Conservation (phyloP, 1,140 invertebrate genomes). For the Aleiodes sp. region DNA sequence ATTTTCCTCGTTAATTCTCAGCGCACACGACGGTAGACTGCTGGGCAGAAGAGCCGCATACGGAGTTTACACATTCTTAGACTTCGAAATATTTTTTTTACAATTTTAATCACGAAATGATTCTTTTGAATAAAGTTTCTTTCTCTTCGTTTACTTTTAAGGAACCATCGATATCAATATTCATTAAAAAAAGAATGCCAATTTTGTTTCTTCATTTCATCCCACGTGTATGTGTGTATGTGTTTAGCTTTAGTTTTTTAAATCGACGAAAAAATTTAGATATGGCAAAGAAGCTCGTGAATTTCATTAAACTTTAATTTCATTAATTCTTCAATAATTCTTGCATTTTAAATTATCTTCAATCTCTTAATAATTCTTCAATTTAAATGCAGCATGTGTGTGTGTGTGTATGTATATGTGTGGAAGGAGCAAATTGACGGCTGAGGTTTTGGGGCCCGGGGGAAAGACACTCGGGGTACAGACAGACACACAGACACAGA, state of each 20-base stretch:
- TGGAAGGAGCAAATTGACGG: constrained; percentile 25
- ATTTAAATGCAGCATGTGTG: background rate
- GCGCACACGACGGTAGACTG: constrained; percentile 53
- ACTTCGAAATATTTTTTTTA: constrained; percentile 49
- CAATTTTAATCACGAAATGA: constrained; percentile 44
- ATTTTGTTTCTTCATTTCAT: no score
- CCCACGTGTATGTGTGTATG: constrained; percentile 52
- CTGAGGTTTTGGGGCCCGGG: constrained; percentile 8
- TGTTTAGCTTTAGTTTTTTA: no score
- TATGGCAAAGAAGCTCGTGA: background rate
- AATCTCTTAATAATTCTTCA: no score
- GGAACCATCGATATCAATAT: constrained; percentile 63
- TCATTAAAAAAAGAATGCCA: constrained; percentile 59
- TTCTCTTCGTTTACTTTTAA: constrained; percentile 53
- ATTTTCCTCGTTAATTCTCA: constrained; percentile 12
- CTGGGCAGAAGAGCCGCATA: constrained; percentile 55
- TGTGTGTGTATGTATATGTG: background rate
- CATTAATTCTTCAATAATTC: background rate
- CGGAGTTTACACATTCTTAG: constrained; percentile 49
- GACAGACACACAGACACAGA: constrained; percentile 62
- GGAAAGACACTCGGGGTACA: constrained; percentile 61
- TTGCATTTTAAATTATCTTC: no score
- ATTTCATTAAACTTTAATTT: background rate
- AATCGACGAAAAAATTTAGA: constrained; percentile 22
- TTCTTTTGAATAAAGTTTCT: background rate